Percentiles rank a stretch among this genome's conserved stretches.
Evolutionary conservation across 2,113 vertebrate species (phyloP).

Genomic region (Hiodon alosoides): DNA sequence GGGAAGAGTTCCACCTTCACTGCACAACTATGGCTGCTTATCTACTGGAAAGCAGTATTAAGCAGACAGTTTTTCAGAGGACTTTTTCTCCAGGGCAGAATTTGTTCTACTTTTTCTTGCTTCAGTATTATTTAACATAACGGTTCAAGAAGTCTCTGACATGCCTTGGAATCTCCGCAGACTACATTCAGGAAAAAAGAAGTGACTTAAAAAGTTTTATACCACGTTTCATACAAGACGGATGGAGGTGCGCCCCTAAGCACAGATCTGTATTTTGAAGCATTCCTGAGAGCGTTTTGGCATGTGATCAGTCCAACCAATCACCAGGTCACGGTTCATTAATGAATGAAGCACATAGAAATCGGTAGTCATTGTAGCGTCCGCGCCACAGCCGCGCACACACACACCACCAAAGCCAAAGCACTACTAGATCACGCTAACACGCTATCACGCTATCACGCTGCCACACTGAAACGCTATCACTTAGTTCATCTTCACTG

Average conservation of each 20-base stretch:
- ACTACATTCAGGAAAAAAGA: neutral
- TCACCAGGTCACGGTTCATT: neutral
- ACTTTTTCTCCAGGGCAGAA: no score
- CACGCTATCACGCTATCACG: neutral
- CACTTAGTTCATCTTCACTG: neutral
- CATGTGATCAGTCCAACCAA: neutral
- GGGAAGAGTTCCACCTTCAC: neutral
- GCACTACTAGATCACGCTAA: neutral
- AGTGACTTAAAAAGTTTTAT: neutral
- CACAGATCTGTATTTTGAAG: slow-evolving; percentile 2
- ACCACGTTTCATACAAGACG: neutral
- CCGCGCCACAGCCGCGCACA: neutral
- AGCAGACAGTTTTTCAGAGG: no score
- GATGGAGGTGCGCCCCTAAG: neutral
- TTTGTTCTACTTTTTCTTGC: no score
- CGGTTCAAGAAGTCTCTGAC: no score
- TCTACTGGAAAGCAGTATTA: no score
- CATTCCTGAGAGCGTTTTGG: neutral
- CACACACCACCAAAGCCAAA: neutral
- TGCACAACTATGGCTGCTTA: no score
- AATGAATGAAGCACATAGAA: no score
- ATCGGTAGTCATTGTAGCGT: neutral
- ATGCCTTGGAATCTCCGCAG: no score
- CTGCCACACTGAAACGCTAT: neutral
- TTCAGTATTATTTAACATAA: no score